These are phyloP conservation scores for Daphoenositta chrysoptera DNA, from an alignment of 2,113 vertebrate genomes.

Conservation along the genomic window DNA sequence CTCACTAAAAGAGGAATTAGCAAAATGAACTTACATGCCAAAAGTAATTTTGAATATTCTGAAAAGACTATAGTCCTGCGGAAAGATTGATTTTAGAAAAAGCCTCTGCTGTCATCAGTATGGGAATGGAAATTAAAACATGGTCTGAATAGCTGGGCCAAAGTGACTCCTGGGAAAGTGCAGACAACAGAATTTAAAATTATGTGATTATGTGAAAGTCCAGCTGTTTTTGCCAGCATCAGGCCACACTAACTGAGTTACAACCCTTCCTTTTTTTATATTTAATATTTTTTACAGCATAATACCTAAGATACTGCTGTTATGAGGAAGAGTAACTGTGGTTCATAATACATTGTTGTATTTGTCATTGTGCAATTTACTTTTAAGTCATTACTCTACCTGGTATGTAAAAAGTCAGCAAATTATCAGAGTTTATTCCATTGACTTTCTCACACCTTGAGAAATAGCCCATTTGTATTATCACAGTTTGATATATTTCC, in stretches of 20 bases:
- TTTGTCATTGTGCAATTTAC: constrained; percentile 31
- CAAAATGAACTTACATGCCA: constrained; percentile 70
- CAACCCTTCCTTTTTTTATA: not conserved
- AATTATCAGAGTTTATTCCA: constrained; percentile 75
- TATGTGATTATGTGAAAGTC: not conserved
- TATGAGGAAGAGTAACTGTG: not conserved
- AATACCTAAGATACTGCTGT: not conserved
- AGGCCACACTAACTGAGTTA: not conserved
- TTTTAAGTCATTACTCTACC: constrained; percentile 56
- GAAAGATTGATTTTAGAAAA: not conserved
- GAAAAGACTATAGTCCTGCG: not conserved
- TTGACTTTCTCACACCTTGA: constrained; percentile 78
- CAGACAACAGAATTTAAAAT: not conserved
- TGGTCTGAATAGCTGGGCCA: not conserved
- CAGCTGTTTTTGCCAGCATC: not conserved
- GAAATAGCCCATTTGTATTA: constrained; percentile 80
- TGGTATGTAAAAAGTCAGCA: constrained; percentile 56
- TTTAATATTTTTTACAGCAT: not conserved
- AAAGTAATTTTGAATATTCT: constrained; percentile 76
- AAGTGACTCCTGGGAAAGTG: not conserved
- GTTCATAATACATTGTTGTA: not conserved
- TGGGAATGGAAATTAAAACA: not conserved
- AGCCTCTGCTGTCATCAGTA: not conserved
- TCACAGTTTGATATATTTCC: constrained; percentile 82
- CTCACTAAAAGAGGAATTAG: constrained; percentile 78